phyloP scores from a whole-genome alignment of 2,797 vertebrate species.

The Sebastes alutus region DNA sequence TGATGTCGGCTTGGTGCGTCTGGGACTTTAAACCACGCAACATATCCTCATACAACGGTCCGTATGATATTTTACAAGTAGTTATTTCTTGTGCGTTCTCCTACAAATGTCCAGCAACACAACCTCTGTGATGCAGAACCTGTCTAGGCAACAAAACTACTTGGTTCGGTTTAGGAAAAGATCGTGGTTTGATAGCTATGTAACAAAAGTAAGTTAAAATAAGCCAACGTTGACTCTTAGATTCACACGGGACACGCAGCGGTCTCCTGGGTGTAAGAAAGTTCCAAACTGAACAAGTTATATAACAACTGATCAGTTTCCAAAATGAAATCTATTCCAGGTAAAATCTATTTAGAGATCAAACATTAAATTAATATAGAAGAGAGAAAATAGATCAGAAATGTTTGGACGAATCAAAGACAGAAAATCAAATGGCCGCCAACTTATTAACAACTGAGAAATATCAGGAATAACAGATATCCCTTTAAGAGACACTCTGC shows the following conservation, averaged over 20 bases:
- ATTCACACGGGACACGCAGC: not conserved
- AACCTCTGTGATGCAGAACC: no score
- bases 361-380: not conserved
- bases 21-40: no score
- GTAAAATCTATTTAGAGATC: not conserved
- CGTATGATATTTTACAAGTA: not conserved
- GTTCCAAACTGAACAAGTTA: not conserved
- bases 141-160: no score
- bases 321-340: not conserved
- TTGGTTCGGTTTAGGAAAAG: no score
- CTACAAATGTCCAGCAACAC: no score
- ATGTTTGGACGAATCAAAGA: not conserved
- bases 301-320: not conserved
- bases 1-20: no score
- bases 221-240: accelerated
- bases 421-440: not conserved
- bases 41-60: no score
- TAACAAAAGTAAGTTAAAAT: not conserved
- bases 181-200: accelerated
- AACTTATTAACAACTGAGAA: not conserved
- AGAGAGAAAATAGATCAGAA: not conserved
- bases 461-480: not conserved
- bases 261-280: not conserved
- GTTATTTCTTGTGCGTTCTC: no score
- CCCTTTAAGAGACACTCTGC: conserved; percentile 17